A percentile compares a stretch with the other conserved stretches of the same genome.
phyloP scores from a whole-genome alignment of 1,140 invertebrate genomes.

The Anagrus nilaparvatae region DNA sequence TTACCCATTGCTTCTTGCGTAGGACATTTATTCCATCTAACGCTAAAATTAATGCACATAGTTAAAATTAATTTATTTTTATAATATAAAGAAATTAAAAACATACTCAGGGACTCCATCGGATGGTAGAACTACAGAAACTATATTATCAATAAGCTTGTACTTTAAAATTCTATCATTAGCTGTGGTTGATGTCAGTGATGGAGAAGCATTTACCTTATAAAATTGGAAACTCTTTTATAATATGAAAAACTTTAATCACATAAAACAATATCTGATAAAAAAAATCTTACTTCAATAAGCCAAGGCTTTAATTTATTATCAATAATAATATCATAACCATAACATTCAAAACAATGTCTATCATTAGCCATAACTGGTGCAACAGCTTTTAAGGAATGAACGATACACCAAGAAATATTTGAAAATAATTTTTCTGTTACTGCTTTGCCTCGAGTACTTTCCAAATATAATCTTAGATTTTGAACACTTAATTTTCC shows the following conservation, averaged over 20 bases:
- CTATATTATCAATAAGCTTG: conserved; percentile 89
- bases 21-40: conserved; percentile 84
- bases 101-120: conserved; percentile 81
- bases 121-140: conserved; percentile 82
- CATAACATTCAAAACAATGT: conserved; percentile 76
- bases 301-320: conserved; percentile 78
- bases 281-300: conserved; percentile 49
- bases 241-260: conserved; percentile 15
- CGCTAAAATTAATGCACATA: conserved; percentile 48
- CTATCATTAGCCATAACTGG: conserved; percentile 66
- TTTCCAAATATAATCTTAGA: conserved; percentile 80
- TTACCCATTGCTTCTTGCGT: conserved; percentile 69
- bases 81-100: too few relatives aligned
- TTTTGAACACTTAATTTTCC: conserved; percentile 92
- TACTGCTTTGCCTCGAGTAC: conserved; percentile 78
- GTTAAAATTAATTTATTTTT: conserved; percentile 8
- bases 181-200: conserved; percentile 86
- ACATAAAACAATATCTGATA: conserved; percentile 4
- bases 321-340: conserved; percentile 83
- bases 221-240: conserved; percentile 15
- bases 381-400: conserved; percentile 70
- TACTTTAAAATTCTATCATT: conserved; percentile 94
- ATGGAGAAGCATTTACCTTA: conserved; percentile 91
- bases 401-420: conserved; percentile 82
- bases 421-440: conserved; percentile 74